Base-by-base conservation (phyloP, 2,113 vertebrate genomes). In the Setophaga coronata region DNA sequence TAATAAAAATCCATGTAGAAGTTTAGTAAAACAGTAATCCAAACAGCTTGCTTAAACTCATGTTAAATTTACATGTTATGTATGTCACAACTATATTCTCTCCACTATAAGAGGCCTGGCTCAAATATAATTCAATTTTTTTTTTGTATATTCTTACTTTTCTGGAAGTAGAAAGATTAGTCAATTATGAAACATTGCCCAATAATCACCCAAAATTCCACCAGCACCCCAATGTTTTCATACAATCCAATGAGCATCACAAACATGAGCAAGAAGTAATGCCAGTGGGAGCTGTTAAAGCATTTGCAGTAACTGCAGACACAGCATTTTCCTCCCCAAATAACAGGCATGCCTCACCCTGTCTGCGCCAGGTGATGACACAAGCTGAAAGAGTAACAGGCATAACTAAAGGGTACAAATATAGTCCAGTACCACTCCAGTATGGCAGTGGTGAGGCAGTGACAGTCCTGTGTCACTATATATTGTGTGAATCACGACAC, bases 401-500 rank as follows among this genome's bases (percentile, higher is more conserved):
- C n/a, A 48, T 24, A 74, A 86, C 82, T 25, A 56, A 66, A n/a
- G 1, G 18, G 36, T 29, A 48, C 26, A 73, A 90, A 71, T 24
- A 74, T 1, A 72, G 36, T 10, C 38, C 65, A 60, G 57, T 21
- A 42, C 43, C 70, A 19, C 47, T 47, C 33, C 21, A 24, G 47
- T 19, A 42, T 5, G 3, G 71, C 51, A 83, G 43, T 10, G 43
- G 18, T 10, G 29, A 47, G 51, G 64, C 38, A 77, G 50, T 4
- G 51, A 54, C 34, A 80, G 23, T 18, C 36, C 26, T 16, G n/a
- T 2, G 36, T 73, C 42, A 42, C 23, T 29, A 9, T 12, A 42
- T 9, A 3, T 9, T 10, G 14, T 23, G 14, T 1, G 1, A 69
- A 69, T 54, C 3, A 0, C 0, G 3, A 33, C 3, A n/a, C 2